phyloP scores from a whole-genome alignment of 2,113 vertebrate species.

The Dunckerocampus dactyliophorus region DNA sequence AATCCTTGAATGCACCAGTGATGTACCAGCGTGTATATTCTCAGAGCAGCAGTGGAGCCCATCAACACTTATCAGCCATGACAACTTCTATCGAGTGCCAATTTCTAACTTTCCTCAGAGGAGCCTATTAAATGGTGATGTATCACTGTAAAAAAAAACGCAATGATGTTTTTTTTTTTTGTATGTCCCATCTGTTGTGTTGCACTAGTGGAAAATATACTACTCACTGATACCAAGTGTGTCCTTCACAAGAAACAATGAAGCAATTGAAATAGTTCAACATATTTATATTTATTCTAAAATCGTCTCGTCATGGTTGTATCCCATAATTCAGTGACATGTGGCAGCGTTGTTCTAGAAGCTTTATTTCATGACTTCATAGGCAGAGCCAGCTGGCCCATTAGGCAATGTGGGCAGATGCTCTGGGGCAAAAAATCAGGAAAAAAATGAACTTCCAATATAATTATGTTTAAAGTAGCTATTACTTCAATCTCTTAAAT shows the following conservation, averaged over 20 bases:
- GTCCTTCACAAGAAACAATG: background rate
- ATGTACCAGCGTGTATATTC: background rate
- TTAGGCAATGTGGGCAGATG: no score
- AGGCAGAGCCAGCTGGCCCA: no score
- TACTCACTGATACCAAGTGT: background rate
- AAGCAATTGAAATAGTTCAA: background rate
- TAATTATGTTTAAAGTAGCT: no score
- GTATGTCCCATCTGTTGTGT: slow-evolving; percentile 1
- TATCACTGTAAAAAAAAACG: background rate
- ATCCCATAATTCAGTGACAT: background rate
- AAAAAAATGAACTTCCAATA: no score
- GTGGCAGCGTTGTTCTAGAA: background rate
- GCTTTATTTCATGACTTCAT: no score
- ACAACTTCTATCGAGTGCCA: background rate
- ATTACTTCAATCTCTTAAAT: no score
- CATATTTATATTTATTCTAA: background rate
- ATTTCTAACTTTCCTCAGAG: background rate
- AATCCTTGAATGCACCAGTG: background rate
- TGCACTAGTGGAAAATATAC: background rate
- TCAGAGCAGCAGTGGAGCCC: slow-evolving; percentile 8
- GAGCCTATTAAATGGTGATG: background rate
- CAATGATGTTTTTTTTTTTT: background rate
- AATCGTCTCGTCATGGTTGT: background rate
- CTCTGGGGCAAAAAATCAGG: no score
- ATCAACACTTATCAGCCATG: background rate